Conservation (phyloP, 2,888 invertebrate genomes). For the Harpalus rufipes region DNA sequence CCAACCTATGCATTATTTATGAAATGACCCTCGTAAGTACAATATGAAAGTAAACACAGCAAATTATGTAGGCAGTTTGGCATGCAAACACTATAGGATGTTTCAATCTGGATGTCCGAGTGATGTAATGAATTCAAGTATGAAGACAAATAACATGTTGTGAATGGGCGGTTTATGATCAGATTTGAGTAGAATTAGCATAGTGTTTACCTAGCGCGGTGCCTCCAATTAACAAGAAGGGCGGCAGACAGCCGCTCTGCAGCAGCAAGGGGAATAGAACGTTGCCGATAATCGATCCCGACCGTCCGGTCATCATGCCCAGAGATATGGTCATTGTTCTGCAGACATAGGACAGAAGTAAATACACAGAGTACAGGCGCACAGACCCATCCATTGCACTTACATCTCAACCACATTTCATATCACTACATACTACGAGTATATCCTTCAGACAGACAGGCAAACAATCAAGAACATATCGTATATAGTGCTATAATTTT, state of each 20-base stretch:
- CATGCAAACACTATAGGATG: not conserved
- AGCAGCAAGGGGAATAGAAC: constrained; percentile 85
- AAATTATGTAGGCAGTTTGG: not conserved
- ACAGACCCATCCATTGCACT: too few relatives aligned
- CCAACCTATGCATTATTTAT: too few relatives aligned
- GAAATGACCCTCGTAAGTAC: too few relatives aligned
- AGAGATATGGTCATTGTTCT: constrained; percentile 87
- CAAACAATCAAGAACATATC: too few relatives aligned
- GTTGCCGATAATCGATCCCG: constrained; percentile 86
- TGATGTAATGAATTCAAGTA: constrained; percentile 39
- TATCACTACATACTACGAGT: too few relatives aligned
- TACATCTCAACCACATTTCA: too few relatives aligned
- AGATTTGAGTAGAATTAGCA: constrained; percentile 62
- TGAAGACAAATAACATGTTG: constrained; percentile 50
- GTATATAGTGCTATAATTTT: too few relatives aligned
- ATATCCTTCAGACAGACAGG: too few relatives aligned
- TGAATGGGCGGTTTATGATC: constrained; percentile 38
- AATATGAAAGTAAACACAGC: constrained; percentile 2
- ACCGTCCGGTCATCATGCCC: constrained; percentile 85
- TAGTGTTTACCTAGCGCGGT: constrained; percentile 80
- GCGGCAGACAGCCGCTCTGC: constrained; percentile 84
- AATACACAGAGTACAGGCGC: not conserved
- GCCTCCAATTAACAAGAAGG: constrained; percentile 84
- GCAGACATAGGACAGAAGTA: constrained; percentile 1
- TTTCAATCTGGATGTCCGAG: constrained; percentile 14